Percentiles rank a stretch among this genome's conserved stretches.
Evolutionary conservation across 1,140 invertebrate genomes (phyloP).

Genomic region (Babylonia areolata): DNA sequence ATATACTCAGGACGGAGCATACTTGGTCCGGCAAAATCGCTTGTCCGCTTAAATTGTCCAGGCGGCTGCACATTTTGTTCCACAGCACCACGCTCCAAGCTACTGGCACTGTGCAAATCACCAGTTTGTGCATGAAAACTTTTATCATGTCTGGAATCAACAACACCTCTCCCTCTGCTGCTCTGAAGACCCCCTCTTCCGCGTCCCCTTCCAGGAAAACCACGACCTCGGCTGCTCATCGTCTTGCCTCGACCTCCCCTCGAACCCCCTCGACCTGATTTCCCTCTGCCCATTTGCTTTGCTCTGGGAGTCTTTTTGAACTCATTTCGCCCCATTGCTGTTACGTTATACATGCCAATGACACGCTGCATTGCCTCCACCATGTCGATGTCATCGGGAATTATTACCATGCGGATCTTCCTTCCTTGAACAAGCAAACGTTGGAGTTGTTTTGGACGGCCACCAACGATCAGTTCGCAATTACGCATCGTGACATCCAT

Average conservation of each 20-base stretch:
- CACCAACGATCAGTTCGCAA: slow-evolving; percentile 80
- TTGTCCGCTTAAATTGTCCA: too few species aligned
- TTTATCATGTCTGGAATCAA: not conserved
- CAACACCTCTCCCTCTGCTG: not conserved
- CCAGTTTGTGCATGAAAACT: too few species aligned
- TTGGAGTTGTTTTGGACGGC: slow-evolving; percentile 76
- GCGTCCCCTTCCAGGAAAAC: not conserved
- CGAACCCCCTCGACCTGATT: not conserved
- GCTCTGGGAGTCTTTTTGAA: not conserved
- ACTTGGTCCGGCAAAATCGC: too few species aligned
- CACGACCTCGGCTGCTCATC: not conserved
- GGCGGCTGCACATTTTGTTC: too few species aligned
- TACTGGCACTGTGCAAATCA: not conserved
- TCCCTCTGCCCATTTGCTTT: not conserved
- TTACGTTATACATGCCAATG: slow-evolving; percentile 41
- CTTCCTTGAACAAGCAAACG: slow-evolving; percentile 81
- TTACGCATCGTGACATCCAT: slow-evolving; percentile 83
- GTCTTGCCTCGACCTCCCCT: not conserved
- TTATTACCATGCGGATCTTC: slow-evolving; percentile 82
- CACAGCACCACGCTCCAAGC: not conserved
- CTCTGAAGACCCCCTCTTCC: not conserved
- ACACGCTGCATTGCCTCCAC: slow-evolving; percentile 55
- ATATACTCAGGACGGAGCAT: not conserved
- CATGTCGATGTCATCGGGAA: slow-evolving; percentile 77
- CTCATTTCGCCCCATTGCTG: not conserved